Conservation (phyloP, 2,888 invertebrate species). For the Suillia variegata region DNA sequence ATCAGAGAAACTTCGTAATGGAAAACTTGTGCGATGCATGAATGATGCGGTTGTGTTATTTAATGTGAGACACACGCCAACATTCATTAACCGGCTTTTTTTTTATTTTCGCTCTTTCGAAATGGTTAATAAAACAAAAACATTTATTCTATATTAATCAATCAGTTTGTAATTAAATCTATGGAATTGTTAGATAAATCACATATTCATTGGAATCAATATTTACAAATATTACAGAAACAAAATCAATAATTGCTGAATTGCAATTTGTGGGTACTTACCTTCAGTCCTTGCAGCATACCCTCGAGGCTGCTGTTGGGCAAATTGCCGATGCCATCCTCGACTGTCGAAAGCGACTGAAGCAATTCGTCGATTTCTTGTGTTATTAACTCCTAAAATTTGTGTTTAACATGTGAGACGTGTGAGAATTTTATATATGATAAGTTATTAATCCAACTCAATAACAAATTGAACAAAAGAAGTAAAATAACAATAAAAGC, state of each 20-base stretch:
- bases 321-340: conserved; percentile 70
- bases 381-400: conserved; percentile 66
- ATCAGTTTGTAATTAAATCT: no score
- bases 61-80: conserved; percentile 44
- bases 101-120: no score
- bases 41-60: conserved; percentile 51
- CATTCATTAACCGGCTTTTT: conserved; percentile 45
- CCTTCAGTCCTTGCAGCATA: conserved; percentile 75
- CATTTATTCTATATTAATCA: neutral
- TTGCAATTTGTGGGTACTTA: no score
- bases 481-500: neutral
- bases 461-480: neutral
- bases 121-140: no score
- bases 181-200: conserved; percentile 2
- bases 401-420: conserved; percentile 22
- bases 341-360: conserved; percentile 70
- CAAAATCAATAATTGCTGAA: no score
- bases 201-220: neutral
- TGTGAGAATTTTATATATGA: conserved; percentile 8
- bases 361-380: conserved; percentile 75
- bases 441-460: conserved; percentile 8
- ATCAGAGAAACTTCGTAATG: no score
- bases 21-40: conserved; percentile 45
- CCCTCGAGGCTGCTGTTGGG: conserved; percentile 74
- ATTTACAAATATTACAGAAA: neutral